Conservation (phyloP, 2,113 vertebrate genomes). For the Eublepharis macularius region DNA sequence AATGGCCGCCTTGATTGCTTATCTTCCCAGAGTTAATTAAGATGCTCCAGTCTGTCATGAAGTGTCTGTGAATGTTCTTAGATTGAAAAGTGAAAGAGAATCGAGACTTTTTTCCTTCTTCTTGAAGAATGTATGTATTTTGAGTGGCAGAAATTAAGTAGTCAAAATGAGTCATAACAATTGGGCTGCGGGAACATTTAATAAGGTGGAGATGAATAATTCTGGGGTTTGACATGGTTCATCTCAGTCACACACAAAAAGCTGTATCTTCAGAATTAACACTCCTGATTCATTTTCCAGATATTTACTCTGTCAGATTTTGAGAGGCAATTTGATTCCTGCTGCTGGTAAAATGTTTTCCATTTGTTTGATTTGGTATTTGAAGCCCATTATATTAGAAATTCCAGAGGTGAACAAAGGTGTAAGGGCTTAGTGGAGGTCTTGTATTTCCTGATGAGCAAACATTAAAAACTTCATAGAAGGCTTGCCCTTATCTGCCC, state of each 20-base stretch:
- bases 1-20: not conserved
- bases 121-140: not conserved
- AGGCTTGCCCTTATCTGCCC: not conserved
- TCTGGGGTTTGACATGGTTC: not conserved
- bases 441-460: not conserved
- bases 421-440: not conserved
- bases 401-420: not conserved
- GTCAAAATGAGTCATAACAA: not conserved
- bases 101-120: not conserved
- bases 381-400: not conserved
- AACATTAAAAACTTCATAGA: not conserved
- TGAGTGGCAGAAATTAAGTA: not conserved
- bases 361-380: not conserved
- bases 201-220: not conserved
- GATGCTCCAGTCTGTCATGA: not conserved
- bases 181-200: not conserved
- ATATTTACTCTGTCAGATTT: not conserved
- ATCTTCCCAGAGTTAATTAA: not conserved
- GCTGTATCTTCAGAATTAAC: not conserved
- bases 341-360: not conserved
- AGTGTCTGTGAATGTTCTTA: not conserved
- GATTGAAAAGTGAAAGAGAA: not conserved
- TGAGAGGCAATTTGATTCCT: not conserved
- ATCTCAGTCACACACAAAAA: not conserved
- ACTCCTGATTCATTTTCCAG: not conserved